Base-by-base conservation (phyloP, 2,888 invertebrate species). In the Drosophila robusta region DNA sequence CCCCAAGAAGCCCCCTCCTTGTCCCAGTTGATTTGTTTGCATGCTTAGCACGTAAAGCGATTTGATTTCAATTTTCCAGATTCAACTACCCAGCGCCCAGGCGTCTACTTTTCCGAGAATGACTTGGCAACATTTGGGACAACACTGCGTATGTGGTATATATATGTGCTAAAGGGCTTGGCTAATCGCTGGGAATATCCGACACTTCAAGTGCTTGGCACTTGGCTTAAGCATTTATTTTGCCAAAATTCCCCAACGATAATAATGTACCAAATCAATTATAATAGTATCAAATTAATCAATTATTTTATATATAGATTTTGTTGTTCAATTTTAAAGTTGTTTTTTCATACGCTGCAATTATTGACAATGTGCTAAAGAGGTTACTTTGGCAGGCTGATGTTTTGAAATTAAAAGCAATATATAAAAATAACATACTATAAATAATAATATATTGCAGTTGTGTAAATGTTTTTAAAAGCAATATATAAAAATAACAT, bases 11-110 rank as follows among this genome's bases (percentile, higher is more conserved):
- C 39, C 46, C 29, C 47, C 46, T 34, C 29, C 24, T 22, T 14
- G 24, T 16, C 57, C 58, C 55, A 64, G 49, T 58, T 64, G 66
- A 70, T 77, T 63, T 67, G 71, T 80, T 82, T 87, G 71, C 72
- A 89, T 89, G 87, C 89, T 47, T 64, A 71, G 76, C 89, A 89
- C 89, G 90, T 89, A 89, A 89, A 80, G 70, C 86, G 90, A 90
- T 89, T 89, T 90, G 90, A 90, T 90, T 90, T 89, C 89, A 90
- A 89, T 89, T 89, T 89, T 80, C 89, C 79, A 79, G 77, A 87
- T 80, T 75, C 85, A 81, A 68, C 61, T 64, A 58, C 42, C 82
- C 84, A 70, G 50, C 71, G 74, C 52, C 82, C 73, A 62, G 78
- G 82, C 58, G 84, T 86, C 68, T 70, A 79, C 22, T 44, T 89